Evolutionary conservation across 2,113 vertebrate genomes (phyloP), one percentile per base, ranked within the genome.

Genomic region (Indri indri): DNA sequence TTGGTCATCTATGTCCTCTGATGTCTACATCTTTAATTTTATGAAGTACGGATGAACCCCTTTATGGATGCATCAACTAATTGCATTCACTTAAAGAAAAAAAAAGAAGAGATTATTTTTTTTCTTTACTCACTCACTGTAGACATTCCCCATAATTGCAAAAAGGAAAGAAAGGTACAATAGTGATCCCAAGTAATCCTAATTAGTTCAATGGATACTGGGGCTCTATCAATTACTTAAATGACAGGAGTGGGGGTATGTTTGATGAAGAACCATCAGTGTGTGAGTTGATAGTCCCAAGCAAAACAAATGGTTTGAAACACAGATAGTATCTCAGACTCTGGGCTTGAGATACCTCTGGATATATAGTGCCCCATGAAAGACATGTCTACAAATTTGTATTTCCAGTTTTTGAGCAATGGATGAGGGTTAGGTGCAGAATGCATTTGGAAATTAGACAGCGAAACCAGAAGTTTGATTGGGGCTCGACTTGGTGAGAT

Each of bases 41-140:
- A 83, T 34, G 42, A 97, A 96, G 65, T 91, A 93, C 37, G 81
- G 82, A 83, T 93, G 73, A 90, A 40, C 18, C 40, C 59, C 65
- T 93, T 93, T 95, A 84, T 91, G 63, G 65, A 63, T 81, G 65
- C 94, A 96, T 98, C 96, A 95, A 82, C 91, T 97, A 96, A 97
- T 97, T 98, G 65, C 81, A 92, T 95, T 96, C 66, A 61, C 74
- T 96, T 96, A 96, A 96, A 65, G 40, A 42, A 86, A 85, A 85
- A 85, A 79, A 95, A 93, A 61, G 40, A 63, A 88, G 65, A 76
- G n/a, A 59, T 50, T 66, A 18, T 74, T 42, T 94, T 80, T 94
- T 96, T 93, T 65, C 68, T 90, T 97, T 90, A 57, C 16, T 91
- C 30, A 50, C 12, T 87, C 45, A 73, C 50, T 93, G 9, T n/a